A percentile compares a stretch with the other conserved stretches of the same genome.
phyloP scores from a whole-genome alignment of 2,113 vertebrate species.

The Ondatra zibethicus region DNA sequence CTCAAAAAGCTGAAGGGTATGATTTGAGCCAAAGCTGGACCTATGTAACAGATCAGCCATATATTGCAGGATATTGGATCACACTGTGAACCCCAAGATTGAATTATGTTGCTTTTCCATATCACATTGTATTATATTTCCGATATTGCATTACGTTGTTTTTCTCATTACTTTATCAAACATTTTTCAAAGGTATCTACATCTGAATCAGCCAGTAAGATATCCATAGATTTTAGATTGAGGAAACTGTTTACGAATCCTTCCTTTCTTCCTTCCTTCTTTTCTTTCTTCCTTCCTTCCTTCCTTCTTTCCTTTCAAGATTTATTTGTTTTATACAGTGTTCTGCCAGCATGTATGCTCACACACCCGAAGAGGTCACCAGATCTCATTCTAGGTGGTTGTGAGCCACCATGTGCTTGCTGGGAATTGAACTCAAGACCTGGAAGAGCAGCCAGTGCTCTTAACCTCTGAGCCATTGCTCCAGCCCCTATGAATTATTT shows the following conservation, averaged over 20 bases:
- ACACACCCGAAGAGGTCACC: no score
- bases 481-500: not conserved
- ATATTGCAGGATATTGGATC: not conserved
- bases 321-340: no score
- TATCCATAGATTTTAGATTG: not conserved
- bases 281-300: no score
- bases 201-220: not conserved
- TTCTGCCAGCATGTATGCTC: no score
- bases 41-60: not conserved
- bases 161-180: not conserved
- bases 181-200: not conserved
- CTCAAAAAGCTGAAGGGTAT: not conserved
- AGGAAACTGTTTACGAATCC: not conserved
- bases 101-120: not conserved
- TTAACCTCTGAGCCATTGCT: no score
- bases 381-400: no score
- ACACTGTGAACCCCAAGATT: not conserved
- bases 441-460: no score
- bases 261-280: no score
- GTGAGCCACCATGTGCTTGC: no score
- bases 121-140: no score
- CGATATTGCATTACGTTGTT: not conserved
- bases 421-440: no score
- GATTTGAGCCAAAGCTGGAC: not conserved
- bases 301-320: no score